Evolutionary conservation across 2,888 invertebrate species (phyloP).

Genomic region (Cataglyphis altisquamis): DNA sequence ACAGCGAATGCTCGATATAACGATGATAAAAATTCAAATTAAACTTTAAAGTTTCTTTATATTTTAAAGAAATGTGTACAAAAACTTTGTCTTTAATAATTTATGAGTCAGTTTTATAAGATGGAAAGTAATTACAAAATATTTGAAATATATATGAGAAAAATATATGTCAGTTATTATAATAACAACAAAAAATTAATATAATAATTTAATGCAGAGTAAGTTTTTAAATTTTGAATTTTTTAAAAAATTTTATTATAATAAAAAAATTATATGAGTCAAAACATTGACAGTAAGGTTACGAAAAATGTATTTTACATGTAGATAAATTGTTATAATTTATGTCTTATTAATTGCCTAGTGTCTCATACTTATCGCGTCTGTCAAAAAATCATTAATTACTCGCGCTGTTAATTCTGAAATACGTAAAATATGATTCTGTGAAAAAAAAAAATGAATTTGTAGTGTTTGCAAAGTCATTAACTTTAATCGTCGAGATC

Average conservation of each 20-base stretch:
- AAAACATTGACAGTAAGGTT: neutral
- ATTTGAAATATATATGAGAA: neutral
- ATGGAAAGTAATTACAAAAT: neutral
- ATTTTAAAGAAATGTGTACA: neutral
- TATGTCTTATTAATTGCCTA: constrained; percentile 23
- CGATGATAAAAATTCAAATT: neutral
- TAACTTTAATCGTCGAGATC: constrained; percentile 30
- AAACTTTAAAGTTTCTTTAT: neutral
- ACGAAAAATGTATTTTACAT: neutral
- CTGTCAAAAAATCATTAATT: constrained; percentile 32
- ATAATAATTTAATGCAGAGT: neutral
- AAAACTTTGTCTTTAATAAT: neutral
- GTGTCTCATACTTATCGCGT: constrained; percentile 1
- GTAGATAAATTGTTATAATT: constrained; percentile 22
- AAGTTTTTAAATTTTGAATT: neutral
- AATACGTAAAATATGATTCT: constrained; percentile 1
- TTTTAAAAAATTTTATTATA: neutral
- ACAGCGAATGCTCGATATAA: neutral
- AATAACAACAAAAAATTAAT: neutral
- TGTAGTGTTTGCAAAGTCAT: constrained; percentile 20
- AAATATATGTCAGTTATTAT: neutral
- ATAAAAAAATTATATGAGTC: neutral
- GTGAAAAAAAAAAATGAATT: neutral
- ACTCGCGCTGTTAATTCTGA: constrained; percentile 19
- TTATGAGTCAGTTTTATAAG: neutral